phyloP scores from a whole-genome alignment of 1,140 invertebrate genomes.

The Drosophila lowei region DNA sequence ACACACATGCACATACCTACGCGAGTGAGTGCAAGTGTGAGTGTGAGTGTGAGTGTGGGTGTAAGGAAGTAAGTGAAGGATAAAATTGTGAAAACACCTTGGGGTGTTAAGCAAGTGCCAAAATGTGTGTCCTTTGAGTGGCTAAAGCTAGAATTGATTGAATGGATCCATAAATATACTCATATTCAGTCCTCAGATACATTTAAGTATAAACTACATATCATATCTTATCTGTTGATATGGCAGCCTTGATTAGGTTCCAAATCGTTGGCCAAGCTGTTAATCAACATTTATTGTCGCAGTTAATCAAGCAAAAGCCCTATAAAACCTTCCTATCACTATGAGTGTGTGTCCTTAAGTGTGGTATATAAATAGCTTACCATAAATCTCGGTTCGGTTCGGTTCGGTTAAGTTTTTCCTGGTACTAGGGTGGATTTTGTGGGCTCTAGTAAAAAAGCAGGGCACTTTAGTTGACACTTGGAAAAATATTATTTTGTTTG shows the following conservation, averaged over 20 bases:
- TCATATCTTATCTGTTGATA: conserved; percentile 17
- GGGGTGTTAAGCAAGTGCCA: conserved; percentile 37
- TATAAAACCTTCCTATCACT: too few species aligned
- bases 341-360: neutral
- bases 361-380: neutral
- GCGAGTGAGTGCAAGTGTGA: neutral
- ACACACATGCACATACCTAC: conserved; percentile 5
- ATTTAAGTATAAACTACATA: too few species aligned
- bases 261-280: neutral
- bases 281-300: conserved; percentile 21
- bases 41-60: neutral
- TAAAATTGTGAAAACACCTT: conserved; percentile 37
- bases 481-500: too few species aligned
- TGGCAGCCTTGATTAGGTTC: neutral
- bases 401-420: too few species aligned
- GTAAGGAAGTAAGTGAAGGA: conserved; percentile 10
- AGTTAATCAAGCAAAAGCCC: conserved; percentile 28
- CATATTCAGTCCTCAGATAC: neutral
- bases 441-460: too few species aligned
- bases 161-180: conserved; percentile 14
- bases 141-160: conserved; percentile 25
- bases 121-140: conserved; percentile 21
- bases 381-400: neutral
- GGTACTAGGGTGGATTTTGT: too few species aligned
- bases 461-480: too few species aligned